Conservation (phyloP, 2,797 vertebrate genomes). For the Taeniopygia guttata region DNA sequence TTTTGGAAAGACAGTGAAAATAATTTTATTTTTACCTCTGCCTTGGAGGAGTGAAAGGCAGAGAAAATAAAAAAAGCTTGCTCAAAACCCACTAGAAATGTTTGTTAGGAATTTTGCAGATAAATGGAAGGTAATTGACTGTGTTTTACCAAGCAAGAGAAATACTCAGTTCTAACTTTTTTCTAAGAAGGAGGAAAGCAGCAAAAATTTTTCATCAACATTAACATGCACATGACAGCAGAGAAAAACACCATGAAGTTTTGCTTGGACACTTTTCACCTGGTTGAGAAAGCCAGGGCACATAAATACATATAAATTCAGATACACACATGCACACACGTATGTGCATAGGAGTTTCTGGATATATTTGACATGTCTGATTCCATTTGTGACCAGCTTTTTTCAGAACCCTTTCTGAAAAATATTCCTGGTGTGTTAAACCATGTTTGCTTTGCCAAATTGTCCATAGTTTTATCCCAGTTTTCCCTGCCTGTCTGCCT, state of each 20-base stretch:
- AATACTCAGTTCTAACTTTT: not conserved
- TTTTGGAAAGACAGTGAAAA: slow-evolving; percentile 48
- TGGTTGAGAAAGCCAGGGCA: not conserved
- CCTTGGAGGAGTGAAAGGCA: not conserved
- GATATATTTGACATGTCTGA: not conserved
- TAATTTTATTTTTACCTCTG: slow-evolving; percentile 35
- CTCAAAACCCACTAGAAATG: not conserved
- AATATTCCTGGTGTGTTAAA: not conserved
- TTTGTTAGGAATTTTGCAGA: not conserved
- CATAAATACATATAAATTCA: not conserved
- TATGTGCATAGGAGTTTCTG: not conserved
- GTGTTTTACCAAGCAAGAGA: not conserved
- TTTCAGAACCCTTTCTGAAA: not conserved
- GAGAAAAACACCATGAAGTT: slow-evolving; percentile 9
- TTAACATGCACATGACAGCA: not conserved
- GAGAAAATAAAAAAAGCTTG: not conserved
- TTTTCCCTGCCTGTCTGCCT: not conserved
- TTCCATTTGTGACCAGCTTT: not conserved
- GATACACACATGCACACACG: not conserved
- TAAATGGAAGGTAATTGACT: not conserved
- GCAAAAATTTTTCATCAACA: not conserved
- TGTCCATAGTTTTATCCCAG: not conserved
- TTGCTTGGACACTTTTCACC: slow-evolving; percentile 25
- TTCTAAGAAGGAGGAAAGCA: not conserved
- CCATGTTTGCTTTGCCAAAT: not conserved